These are phyloP conservation scores for Plagodis dolabraria DNA, from an alignment of 2,888 invertebrate genomes.

Conservation along the genomic window DNA sequence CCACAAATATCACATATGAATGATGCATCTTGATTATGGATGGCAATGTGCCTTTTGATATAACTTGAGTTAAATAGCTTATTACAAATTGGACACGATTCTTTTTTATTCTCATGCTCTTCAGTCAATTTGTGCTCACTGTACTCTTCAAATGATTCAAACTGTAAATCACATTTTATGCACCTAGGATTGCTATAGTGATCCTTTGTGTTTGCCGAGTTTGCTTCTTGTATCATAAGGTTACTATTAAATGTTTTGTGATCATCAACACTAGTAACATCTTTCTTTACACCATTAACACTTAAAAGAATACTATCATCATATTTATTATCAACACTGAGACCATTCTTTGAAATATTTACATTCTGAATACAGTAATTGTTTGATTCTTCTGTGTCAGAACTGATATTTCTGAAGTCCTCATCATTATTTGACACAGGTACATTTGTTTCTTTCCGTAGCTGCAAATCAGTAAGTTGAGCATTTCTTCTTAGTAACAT, in stretches of 20 bases:
- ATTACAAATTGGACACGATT: constrained; percentile 64
- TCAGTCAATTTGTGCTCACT: constrained; percentile 58
- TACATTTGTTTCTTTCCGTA: constrained; percentile 42
- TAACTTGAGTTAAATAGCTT: constrained; percentile 62
- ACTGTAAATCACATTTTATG: constrained; percentile 61
- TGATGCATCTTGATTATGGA: constrained; percentile 54
- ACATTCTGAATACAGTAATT: too few species aligned
- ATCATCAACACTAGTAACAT: constrained; percentile 28
- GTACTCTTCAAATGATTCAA: constrained; percentile 59
- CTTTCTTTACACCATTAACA: constrained; percentile 1
- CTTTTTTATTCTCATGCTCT: constrained; percentile 66
- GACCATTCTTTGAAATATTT: too few species aligned
- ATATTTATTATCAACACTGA: neutral
- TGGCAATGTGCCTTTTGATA: constrained; percentile 61
- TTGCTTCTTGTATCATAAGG: constrained; percentile 22
- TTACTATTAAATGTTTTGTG: neutral
- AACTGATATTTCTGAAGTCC: constrained; percentile 8
- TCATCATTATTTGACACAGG: constrained; percentile 31
- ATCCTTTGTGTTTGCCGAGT: too few species aligned
- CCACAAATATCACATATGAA: constrained; percentile 77
- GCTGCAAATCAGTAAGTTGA: constrained; percentile 56
- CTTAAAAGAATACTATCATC: neutral
- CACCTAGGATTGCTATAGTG: constrained; percentile 38
- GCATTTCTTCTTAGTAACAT: constrained; percentile 71
- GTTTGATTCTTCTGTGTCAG: neutral